phyloP scores from a whole-genome alignment of 2,797 vertebrate species.

The Sebastes paucispinis region DNA sequence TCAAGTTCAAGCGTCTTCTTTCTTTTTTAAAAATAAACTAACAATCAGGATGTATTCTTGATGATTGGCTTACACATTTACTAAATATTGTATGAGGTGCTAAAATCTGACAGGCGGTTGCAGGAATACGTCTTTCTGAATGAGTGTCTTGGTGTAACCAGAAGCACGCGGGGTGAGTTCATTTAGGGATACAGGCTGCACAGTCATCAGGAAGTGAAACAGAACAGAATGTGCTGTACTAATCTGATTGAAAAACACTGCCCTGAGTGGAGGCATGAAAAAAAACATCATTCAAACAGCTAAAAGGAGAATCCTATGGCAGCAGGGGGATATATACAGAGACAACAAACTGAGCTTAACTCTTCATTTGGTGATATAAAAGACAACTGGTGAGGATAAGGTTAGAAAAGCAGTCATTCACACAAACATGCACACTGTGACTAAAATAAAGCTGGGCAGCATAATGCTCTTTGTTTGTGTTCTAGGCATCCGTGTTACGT shows the following conservation, averaged over 20 bases:
- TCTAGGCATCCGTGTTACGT: conserved; percentile 68
- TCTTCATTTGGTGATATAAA: conserved; percentile 45
- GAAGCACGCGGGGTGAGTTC: conserved; percentile 81
- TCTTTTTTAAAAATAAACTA: background rate
- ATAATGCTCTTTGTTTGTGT: conserved; percentile 81
- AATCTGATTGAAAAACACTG: conserved; percentile 86
- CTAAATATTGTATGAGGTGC: conserved; percentile 15
- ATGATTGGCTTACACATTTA: conserved; percentile 12
- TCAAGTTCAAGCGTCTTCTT: too few relatives aligned
- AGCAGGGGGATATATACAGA: conserved; percentile 24
- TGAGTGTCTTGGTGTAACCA: conserved; percentile 75
- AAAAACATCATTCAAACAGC: conserved; percentile 68
- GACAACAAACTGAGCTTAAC: conserved; percentile 41
- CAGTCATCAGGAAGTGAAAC: conserved; percentile 88
- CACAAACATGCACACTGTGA: conserved; percentile 38
- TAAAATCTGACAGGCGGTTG: conserved; percentile 41
- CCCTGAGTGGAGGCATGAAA: conserved; percentile 74
- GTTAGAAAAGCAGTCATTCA: conserved; percentile 16
- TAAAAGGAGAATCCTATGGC: conserved; percentile 65
- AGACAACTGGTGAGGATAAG: conserved; percentile 17
- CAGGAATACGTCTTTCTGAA: conserved; percentile 49
- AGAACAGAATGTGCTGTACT: conserved; percentile 88
- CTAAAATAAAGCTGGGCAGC: conserved; percentile 69
- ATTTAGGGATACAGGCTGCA: conserved; percentile 81
- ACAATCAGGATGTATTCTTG: background rate